Evolutionary conservation across 2,888 invertebrate genomes (phyloP), one percentile per base, ranked within the genome.

Genomic region (Caenorhabditis sp.): DNA sequence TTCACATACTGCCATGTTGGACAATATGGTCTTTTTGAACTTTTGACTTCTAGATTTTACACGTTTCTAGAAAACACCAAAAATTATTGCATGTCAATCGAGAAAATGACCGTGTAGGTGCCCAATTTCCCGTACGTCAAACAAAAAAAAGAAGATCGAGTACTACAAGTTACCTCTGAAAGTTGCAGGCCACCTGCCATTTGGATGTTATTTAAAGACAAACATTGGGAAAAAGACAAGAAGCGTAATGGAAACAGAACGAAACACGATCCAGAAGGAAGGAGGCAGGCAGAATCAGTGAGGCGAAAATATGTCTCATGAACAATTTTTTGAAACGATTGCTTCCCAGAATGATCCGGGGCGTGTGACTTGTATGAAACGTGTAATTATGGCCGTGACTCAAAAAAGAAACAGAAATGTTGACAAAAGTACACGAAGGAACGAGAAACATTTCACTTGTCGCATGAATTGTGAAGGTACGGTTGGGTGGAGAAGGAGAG

Each of bases 221-320:
- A n/a, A n/a, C n/a, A n/a, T n/a, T 40, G 40, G 47, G 56, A 40
- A 40, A 13, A 40, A 40, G 47, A 51, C n/a, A n/a, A 55, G 22
- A 74, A 76, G 61, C 61, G 26, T 76, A 76, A 76, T 76, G 67
- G 76, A 76, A 65, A 55, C 37, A 64, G 60, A 60, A 76, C 67
- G 67, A 67, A 64, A 68, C 61, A 76, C 55, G 67, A 67, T 67
- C 20, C 55, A 24, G 32, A 40, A 47, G 50, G 58, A 28, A 55
- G 32, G 26, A 28, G 64, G 58, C 53, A 70, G 44, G n/a, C n/a
- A 13, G 62, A 56, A 65, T 61, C 71, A 72, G 44, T 61, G 56
- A 72, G 56, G 76, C 67, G 76, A 68, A 60, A 61, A 67, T 4
- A 28, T 50, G 20, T 53, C 47, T 70, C 22, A 58, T 64, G 64